Percentiles rank a stretch among this genome's conserved stretches.
phyloP scores from a whole-genome alignment of 2,797 vertebrate genomes.

The Notoglanidium macrostoma region DNA sequence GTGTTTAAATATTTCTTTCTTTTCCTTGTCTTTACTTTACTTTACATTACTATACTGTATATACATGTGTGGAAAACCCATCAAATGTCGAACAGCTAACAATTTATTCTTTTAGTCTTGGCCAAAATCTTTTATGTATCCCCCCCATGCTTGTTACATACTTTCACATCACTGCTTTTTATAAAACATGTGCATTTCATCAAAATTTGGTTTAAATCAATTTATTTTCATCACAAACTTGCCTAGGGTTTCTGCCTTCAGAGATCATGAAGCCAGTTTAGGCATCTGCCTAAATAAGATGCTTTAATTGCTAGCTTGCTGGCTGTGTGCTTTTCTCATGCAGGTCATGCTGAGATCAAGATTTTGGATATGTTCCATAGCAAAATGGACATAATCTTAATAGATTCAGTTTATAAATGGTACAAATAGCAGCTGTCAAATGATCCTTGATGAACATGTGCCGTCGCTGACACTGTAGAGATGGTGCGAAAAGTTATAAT shows the following conservation, averaged over 20 bases:
- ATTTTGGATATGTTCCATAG: background rate
- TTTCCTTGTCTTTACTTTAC: background rate
- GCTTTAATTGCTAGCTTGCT: constrained; percentile 4
- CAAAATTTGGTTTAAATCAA: background rate
- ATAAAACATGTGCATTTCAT: background rate
- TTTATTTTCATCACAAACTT: background rate
- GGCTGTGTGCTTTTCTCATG: background rate
- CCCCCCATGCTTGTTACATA: background rate
- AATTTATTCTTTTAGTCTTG: background rate
- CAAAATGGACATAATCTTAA: background rate
- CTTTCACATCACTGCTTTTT: background rate
- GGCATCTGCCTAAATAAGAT: background rate
- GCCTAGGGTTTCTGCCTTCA: background rate
- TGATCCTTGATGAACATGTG: background rate
- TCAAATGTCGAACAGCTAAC: background rate
- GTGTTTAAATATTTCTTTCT: background rate
- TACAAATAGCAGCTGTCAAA: constrained; percentile 4
- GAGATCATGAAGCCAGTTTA: background rate
- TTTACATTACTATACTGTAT: background rate
- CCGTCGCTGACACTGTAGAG: background rate
- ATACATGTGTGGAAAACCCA: background rate
- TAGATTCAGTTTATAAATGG: constrained; percentile 2
- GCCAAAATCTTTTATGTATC: background rate
- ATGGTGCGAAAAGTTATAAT: background rate
- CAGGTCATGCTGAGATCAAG: background rate